Evolutionary conservation across 2,888 invertebrate species (phyloP).

Genomic region (Drosophila kanekoi): DNA sequence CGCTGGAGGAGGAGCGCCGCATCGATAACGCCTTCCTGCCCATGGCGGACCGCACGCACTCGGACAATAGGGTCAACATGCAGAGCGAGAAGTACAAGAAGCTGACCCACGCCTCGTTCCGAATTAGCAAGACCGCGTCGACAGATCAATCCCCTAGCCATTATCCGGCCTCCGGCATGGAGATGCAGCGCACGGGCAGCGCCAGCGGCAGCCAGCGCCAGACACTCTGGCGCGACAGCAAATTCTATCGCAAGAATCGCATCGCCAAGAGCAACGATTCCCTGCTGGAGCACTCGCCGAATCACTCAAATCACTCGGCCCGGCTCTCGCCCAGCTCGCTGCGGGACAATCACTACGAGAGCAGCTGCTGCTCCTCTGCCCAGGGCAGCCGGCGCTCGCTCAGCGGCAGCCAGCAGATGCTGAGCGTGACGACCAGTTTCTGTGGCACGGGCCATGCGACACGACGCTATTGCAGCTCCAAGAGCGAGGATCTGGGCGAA

Average conservation of each 20-base stretch:
- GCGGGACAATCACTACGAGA: conserved; percentile 83
- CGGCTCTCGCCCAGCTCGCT: conserved; percentile 81
- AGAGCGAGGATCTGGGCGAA: conserved; percentile 83
- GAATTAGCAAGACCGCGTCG: conserved; percentile 83
- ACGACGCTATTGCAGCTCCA: conserved; percentile 82
- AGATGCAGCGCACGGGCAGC: conserved; percentile 78
- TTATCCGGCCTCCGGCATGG: conserved; percentile 63
- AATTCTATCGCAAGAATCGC: conserved; percentile 85
- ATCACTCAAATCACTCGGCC: conserved; percentile 75
- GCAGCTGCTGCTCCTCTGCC: conserved; percentile 66
- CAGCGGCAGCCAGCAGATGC: conserved; percentile 68
- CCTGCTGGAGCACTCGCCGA: conserved; percentile 83
- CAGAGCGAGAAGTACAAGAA: conserved; percentile 85
- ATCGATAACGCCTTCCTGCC: conserved; percentile 85
- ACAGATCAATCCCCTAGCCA: conserved; percentile 62
- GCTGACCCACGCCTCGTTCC: conserved; percentile 84
- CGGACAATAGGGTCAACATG: conserved; percentile 84
- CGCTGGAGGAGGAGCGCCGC: conserved; percentile 85
- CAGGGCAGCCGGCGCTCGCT: conserved; percentile 73
- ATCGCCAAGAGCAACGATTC: conserved; percentile 85
- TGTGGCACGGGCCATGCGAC: conserved; percentile 69
- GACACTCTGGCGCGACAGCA: conserved; percentile 84
- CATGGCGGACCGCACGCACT: conserved; percentile 84
- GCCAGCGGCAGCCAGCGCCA: conserved; percentile 76
- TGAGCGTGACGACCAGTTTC: conserved; percentile 79